phyloP scores from a whole-genome alignment of 1,140 invertebrate genomes.

The Subanguina moxae region DNA sequence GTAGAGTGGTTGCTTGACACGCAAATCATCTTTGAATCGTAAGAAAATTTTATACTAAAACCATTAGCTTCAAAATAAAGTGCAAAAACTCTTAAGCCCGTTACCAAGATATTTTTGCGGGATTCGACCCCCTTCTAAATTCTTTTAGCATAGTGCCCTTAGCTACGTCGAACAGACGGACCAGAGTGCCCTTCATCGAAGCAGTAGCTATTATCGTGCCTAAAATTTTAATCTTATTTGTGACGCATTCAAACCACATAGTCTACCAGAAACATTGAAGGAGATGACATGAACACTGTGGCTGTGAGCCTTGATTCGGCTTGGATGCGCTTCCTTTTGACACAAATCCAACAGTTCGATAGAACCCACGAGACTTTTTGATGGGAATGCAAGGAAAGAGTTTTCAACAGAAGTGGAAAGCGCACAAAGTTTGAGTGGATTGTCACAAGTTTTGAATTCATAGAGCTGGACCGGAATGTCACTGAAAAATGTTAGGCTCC shows the following conservation, averaged over 20 bases:
- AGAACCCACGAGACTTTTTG: background rate
- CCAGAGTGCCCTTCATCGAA: slow-evolving; percentile 29
- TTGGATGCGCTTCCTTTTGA: background rate
- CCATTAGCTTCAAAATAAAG: background rate
- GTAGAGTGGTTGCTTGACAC: slow-evolving; percentile 27
- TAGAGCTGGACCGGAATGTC: slow-evolving; percentile 87
- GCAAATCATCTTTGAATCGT: slow-evolving; percentile 19
- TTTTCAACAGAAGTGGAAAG: background rate
- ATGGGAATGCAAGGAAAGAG: slow-evolving; percentile 24
- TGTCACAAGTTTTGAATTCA: slow-evolving; percentile 90
- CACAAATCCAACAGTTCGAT: slow-evolving; percentile 9
- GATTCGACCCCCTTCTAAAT: slow-evolving; percentile 25
- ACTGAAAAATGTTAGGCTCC: slow-evolving; percentile 72
- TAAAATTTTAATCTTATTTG: slow-evolving; percentile 1
- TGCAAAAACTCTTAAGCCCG: background rate
- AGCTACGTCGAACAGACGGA: slow-evolving; percentile 23
- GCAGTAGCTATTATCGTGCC: slow-evolving; percentile 31
- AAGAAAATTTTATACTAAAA: slow-evolving; percentile 23
- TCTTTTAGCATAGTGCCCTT: slow-evolving; percentile 17
- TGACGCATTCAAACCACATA: background rate
- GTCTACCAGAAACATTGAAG: slow-evolving; percentile 17
- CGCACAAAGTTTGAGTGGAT: slow-evolving; percentile 70
- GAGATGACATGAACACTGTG: slow-evolving; percentile 2
- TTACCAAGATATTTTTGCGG: slow-evolving; percentile 25
- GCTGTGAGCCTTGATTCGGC: slow-evolving; percentile 14